Evolutionary conservation across 2,888 invertebrate species (phyloP).

Genomic region (Osmoderma eremita): DNA sequence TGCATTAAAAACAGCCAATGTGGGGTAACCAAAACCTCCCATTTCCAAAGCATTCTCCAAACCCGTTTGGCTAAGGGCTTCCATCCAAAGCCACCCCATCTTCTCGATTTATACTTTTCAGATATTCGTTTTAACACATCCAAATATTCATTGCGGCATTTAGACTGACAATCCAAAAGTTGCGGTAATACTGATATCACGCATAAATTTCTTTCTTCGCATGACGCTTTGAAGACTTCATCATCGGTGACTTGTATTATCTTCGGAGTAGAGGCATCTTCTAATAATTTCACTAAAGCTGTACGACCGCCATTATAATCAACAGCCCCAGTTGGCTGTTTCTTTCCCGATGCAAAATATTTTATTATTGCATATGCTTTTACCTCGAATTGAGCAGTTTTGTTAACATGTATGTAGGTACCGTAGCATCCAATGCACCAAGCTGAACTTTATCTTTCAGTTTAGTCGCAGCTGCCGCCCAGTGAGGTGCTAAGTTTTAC

Average conservation of each 20-base stretch:
- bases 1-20: constrained; percentile 95
- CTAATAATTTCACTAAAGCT: constrained; percentile 82
- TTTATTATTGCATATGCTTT: constrained; percentile 98
- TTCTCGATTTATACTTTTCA: constrained; percentile 91
- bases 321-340: constrained; percentile 72
- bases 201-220: constrained; percentile 88
- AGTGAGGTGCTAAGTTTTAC: constrained; percentile 95
- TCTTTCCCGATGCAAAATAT: constrained; percentile 82
- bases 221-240: constrained; percentile 74
- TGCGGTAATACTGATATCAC: constrained; percentile 92
- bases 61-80: constrained; percentile 85
- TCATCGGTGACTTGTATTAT: constrained; percentile 71
- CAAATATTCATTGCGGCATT: constrained; percentile 87
- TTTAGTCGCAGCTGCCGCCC: constrained; percentile 93
- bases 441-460: constrained; percentile 96
- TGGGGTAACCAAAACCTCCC: constrained; percentile 98
- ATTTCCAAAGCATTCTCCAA: constrained; percentile 92
- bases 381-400: constrained; percentile 85
- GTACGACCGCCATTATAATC: constrained; percentile 96
- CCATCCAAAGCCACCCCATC: constrained; percentile 98
- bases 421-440: constrained; percentile 96
- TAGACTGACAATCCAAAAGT: constrained; percentile 93
- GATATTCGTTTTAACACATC: constrained; percentile 76
- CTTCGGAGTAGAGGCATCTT: constrained; percentile 90
- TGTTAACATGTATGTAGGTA: constrained; percentile 81